Evolutionary conservation across 2,888 invertebrate species (phyloP), one percentile per base, ranked within the genome.

Genomic region (Meiosimyza decipiens): DNA sequence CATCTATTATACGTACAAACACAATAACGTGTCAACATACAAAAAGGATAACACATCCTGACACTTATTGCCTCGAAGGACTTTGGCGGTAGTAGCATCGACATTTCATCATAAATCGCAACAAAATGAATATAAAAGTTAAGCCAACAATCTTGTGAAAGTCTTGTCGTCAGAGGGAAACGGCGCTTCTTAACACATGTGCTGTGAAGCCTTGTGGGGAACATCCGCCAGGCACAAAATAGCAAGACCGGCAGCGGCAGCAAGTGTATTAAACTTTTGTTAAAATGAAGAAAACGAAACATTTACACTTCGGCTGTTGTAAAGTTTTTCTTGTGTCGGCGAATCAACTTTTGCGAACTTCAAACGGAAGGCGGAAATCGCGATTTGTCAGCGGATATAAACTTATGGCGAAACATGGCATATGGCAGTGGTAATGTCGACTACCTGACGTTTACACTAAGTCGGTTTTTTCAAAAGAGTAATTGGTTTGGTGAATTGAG

Each of bases 301-400:
- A 62, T 62, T 60, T 50, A 52, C 62, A 47, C 54, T 51, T 55
- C 47, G 57, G 33, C 51, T 51, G 52, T 22, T 65, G 13, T 49
- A 74, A 74, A 74, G 71, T 74, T 74, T 65, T 68, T 73, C 73
- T 62, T 54, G 49, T 65, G 67, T 60, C 52, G 65, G 40, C 57
- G 40, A 18, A 69, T 54, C 52, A 54, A 63, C 62, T 63, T 62
- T n/a, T 54, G 62, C 67, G 62, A 72, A 72, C 18, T 54, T 62
- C 52, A 49, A 70, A 73, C 49, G 72, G 73, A 77, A 76, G 73
- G 71, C 73, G 78, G 78, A 77, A 77, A 73, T 73, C 76, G 77
- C 77, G 77, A 77, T 78, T 77, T 77, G 77, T 77, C 78, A 77
- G 71, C 75, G 64, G 73, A 73, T 70, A 69, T 55, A 63, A 72